Evolutionary conservation across 2,113 vertebrate genomes (phyloP), one percentile per base, ranked within the genome.

Genomic region (Hippocampus zosterae): DNA sequence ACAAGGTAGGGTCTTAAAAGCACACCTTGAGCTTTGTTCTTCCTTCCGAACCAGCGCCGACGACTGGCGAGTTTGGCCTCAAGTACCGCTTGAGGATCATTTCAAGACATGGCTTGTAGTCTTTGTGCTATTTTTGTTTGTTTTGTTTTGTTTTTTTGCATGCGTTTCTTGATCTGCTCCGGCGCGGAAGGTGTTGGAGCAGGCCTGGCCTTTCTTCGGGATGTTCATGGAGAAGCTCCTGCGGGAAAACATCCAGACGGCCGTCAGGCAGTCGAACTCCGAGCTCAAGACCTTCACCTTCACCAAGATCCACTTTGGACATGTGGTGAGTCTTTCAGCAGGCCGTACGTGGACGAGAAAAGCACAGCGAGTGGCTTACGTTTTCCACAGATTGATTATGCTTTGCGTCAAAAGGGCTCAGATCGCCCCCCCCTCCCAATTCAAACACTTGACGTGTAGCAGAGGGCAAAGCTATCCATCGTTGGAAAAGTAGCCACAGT

Each of bases 141-240:
- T n/a, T 33, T 33, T 33, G 3, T 33, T 33, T 33, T 33, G 2
- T 29, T 8, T 21, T 19, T 53, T 53, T 53, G 18, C 16, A 53
- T 37, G 33, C 5, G 5, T 6, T 37, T 19, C 19, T 2, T 53
- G 50, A 2, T 53, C 19, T 53, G 19, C 1, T n/a, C 33, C 33
- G 5, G 5, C 33, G 19, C n/a, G 12, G 25, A 73, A 99, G 97
- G 87, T 98, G 71, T 82, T 99, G 82, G 73, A 84, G 13, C 97
- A 98, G 88, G 93, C 91, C 62, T 99, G 97, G 97, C 97, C 97
- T 0, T 98, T 95, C 84, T 93, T 99, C 1, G 95, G 93, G 63
- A 92, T 94, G 76, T 94, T 92, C 75, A 93, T 98, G 95, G 97
- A 99, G 66, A 97, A 93, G 76, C 84, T 96, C 1, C 89, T 99